phyloP scores from a whole-genome alignment of 1,140 invertebrate species.

The Bombyx mori region DNA sequence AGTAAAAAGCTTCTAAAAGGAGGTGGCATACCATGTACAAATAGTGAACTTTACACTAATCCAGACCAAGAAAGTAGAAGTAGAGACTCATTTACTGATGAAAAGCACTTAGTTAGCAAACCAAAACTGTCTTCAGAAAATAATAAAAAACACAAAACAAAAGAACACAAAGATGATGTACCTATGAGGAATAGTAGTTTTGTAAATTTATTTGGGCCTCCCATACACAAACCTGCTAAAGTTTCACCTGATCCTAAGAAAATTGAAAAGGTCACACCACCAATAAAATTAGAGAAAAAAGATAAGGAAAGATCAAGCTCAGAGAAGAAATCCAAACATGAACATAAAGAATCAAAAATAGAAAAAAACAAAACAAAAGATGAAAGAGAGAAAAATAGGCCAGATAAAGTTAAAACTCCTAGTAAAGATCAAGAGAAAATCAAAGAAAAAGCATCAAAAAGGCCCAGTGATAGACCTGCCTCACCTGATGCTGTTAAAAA shows the following conservation, averaged over 20 bases:
- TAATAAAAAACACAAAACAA: slow-evolving; percentile 78
- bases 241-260: slow-evolving; percentile 77
- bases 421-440: slow-evolving; percentile 73
- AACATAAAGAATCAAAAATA: slow-evolving; percentile 70
- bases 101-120: slow-evolving; percentile 76
- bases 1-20: slow-evolving; percentile 88
- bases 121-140: slow-evolving; percentile 76
- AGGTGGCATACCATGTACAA: slow-evolving; percentile 76
- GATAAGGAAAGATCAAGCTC: slow-evolving; percentile 72
- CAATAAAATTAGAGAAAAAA: slow-evolving; percentile 72
- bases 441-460: slow-evolving; percentile 73
- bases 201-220: slow-evolving; percentile 84
- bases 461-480: slow-evolving; percentile 54
- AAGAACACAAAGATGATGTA: slow-evolving; percentile 75
- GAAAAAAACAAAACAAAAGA: slow-evolving; percentile 72
- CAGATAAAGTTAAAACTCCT: slow-evolving; percentile 76
- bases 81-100: slow-evolving; percentile 66
- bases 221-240: slow-evolving; percentile 80
- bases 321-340: slow-evolving; percentile 75
- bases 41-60: slow-evolving; percentile 59
- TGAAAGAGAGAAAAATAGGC: slow-evolving; percentile 74
- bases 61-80: slow-evolving; percentile 66
- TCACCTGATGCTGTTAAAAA: slow-evolving; percentile 73
- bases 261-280: slow-evolving; percentile 70
- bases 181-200: slow-evolving; percentile 78